These are phyloP conservation scores for Jacana jacana DNA, from an alignment of 2,113 vertebrate genomes.

Conservation along the genomic window DNA sequence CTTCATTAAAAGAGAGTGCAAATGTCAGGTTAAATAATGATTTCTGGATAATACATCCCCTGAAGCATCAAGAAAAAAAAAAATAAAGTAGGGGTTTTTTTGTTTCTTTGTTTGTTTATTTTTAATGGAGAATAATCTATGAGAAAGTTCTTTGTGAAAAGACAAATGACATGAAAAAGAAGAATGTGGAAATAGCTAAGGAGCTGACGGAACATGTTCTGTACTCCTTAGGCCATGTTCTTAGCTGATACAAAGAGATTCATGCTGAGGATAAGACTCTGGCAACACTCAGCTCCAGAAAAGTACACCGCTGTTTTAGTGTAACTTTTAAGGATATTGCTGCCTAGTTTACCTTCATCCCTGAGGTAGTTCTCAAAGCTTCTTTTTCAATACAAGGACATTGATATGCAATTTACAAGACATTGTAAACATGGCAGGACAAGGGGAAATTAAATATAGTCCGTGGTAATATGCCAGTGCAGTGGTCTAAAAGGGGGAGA, in stretches of 20 bases:
- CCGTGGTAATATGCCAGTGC: not conserved
- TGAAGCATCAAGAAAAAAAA: not conserved
- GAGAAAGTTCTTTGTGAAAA: not conserved
- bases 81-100: too few species aligned
- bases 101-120: not conserved
- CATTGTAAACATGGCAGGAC: not conserved
- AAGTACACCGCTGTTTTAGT: not conserved
- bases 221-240: not conserved
- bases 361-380: not conserved
- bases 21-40: not conserved
- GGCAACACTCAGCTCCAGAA: not conserved
- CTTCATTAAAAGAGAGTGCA: not conserved
- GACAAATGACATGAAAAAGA: not conserved
- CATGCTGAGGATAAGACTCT: not conserved
- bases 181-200: not conserved
- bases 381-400: not conserved
- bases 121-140: not conserved
- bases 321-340: not conserved
- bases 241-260: not conserved
- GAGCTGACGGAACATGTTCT: not conserved
- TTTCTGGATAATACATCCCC: not conserved
- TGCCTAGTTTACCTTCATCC: not conserved
- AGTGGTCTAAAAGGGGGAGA: not conserved
- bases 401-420: not conserved
- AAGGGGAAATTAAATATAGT: not conserved